A percentile compares a stretch with the other conserved stretches of the same genome.
phyloP scores from a whole-genome alignment of 2,113 vertebrate genomes.

The Odocoileus hemionus region DNA sequence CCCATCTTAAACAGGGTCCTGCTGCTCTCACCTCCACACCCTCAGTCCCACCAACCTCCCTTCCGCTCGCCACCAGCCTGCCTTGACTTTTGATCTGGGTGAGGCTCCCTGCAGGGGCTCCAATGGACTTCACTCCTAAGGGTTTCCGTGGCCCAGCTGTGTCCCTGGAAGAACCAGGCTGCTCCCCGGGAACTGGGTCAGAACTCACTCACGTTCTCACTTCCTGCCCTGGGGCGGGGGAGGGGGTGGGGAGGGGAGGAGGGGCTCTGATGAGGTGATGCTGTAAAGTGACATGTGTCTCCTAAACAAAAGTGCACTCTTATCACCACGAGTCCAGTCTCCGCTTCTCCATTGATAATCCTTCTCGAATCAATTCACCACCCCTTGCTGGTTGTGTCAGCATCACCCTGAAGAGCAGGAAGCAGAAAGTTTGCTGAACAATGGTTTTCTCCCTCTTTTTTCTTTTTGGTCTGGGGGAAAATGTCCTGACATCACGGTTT shows the following conservation, averaged over 20 bases:
- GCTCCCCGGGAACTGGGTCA: fast-evolving
- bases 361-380: not conserved
- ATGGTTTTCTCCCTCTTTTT: not conserved
- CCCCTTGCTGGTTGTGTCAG: fast-evolving
- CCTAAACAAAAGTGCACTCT: not conserved
- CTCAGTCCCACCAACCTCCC: not conserved
- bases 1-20: not conserved
- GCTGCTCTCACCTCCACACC: not conserved
- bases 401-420: not conserved
- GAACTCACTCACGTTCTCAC: fast-evolving
- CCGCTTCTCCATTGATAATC: fast-evolving
- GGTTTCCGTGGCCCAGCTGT: not conserved
- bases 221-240: fast-evolving
- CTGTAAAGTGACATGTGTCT: fast-evolving
- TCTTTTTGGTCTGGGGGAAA: not conserved
- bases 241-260: not conserved
- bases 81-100: not conserved
- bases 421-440: not conserved
- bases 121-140: not conserved
- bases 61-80: not conserved
- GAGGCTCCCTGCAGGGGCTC: not conserved
- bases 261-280: fast-evolving
- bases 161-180: not conserved
- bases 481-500: not conserved
- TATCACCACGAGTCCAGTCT: fast-evolving